Evolutionary conservation across 2,797 vertebrate genomes (phyloP).

Genomic region (Synaphobranchus kaupii): DNA sequence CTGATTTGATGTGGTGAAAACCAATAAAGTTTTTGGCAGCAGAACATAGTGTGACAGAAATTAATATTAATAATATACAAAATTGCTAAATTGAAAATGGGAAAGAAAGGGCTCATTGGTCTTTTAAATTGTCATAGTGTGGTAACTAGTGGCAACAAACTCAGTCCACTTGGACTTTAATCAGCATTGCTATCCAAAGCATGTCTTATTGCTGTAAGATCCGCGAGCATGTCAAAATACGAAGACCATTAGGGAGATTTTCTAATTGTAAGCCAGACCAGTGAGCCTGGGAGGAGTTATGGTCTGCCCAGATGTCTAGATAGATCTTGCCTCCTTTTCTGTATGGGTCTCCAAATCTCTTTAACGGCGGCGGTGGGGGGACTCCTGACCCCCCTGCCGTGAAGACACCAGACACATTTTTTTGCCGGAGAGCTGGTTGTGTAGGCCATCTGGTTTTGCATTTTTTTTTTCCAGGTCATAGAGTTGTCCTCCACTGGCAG

Average conservation of each 20-base stretch:
- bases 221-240: constrained; percentile 33
- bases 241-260: constrained; percentile 34
- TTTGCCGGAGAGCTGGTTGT: constrained; percentile 48
- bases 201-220: constrained; percentile 25
- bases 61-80: neutral
- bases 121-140: neutral
- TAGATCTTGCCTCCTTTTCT: constrained; percentile 37
- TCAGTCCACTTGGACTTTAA: constrained; percentile 20
- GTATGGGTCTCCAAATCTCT: constrained; percentile 50
- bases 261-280: constrained; percentile 29
- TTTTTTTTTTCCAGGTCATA: constrained; percentile 46
- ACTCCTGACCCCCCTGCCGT: constrained; percentile 40
- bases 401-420: constrained; percentile 52
- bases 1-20: neutral
- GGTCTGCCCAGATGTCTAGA: constrained; percentile 23
- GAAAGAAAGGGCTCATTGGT: constrained; percentile 12
- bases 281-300: constrained; percentile 25
- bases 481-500: constrained; percentile 47
- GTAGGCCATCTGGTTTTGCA: constrained; percentile 53
- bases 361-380: constrained; percentile 34
- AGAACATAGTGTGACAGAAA: neutral
- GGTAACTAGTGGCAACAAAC: neutral
- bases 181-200: neutral
- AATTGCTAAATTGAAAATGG: neutral
- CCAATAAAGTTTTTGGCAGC: neutral